Evolutionary conservation across 2,113 vertebrate genomes (phyloP).

Genomic region (Halcyon malimbica): DNA sequence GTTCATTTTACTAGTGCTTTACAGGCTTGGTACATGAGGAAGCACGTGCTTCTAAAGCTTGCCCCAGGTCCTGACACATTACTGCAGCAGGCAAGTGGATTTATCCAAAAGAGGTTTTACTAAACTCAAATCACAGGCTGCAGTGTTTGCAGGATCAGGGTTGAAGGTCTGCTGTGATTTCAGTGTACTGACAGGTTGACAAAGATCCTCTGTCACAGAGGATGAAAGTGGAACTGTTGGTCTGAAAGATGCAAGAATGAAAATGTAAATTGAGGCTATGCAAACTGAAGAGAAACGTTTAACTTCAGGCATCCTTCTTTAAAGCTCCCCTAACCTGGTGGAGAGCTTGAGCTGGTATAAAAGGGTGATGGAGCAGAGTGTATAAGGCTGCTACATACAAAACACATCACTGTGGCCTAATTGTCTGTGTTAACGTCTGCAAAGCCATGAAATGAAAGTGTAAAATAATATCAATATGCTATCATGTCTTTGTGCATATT

Average conservation of each 20-base stretch:
- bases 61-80: not conserved
- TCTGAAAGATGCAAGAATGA: not conserved
- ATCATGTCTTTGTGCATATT: not conserved
- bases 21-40: not conserved
- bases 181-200: not conserved
- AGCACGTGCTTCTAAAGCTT: not conserved
- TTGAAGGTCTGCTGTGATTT: not conserved
- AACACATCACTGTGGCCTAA: too few species aligned
- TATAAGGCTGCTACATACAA: not conserved
- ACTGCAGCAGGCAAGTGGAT: fast-evolving
- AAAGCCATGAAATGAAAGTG: not conserved
- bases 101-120: not conserved
- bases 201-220: not conserved
- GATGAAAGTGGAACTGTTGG: not conserved
- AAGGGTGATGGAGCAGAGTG: not conserved
- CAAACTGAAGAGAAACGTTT: not conserved
- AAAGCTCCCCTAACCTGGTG: not conserved
- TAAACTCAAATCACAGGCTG: not conserved
- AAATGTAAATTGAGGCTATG: not conserved
- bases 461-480: not conserved
- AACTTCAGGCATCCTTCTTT: not conserved
- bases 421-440: not conserved
- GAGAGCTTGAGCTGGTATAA: not conserved
- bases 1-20: not conserved
- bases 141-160: not conserved